Conservation (phyloP, 2,113 vertebrate species). For the Ibidorhyncha struthersii region DNA sequence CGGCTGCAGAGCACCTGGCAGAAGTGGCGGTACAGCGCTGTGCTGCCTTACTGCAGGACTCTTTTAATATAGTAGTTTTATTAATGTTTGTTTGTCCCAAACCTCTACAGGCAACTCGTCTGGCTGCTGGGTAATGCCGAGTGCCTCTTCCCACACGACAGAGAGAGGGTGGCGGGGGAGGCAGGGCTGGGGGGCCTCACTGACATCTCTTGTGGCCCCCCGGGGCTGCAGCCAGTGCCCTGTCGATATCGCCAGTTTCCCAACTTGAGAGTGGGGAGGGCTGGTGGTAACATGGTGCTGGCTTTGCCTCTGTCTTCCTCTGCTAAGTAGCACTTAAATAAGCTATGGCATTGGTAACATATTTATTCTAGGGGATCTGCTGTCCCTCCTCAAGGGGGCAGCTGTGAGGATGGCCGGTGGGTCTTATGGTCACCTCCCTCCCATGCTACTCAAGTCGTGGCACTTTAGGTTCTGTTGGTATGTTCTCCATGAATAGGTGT, state of each 20-base stretch:
- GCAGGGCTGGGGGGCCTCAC: not conserved
- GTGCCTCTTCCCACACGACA: not conserved
- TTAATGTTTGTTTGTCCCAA: not conserved
- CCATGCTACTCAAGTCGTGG: not conserved
- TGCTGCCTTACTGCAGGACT: not conserved
- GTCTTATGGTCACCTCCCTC: not conserved
- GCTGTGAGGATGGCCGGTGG: not conserved
- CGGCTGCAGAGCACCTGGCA: not conserved
- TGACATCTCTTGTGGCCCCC: accelerated
- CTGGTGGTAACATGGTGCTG: not conserved
- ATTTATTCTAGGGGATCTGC: not conserved
- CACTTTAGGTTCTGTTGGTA: not conserved
- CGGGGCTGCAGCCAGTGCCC: not conserved
- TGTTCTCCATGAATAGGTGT: not conserved
- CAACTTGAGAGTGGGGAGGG: not conserved
- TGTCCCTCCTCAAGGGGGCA: not conserved
- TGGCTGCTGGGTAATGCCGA: not conserved
- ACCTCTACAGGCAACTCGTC: not conserved
- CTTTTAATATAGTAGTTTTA: not conserved
- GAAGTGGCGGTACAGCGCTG: accelerated
- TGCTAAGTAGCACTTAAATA: not conserved
- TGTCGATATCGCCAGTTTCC: accelerated
- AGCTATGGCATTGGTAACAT: not conserved
- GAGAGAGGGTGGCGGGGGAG: not conserved
- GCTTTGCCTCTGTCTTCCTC: not conserved